Evolutionary conservation across 2,113 vertebrate genomes (phyloP).

Genomic region (Columba janthina): DNA sequence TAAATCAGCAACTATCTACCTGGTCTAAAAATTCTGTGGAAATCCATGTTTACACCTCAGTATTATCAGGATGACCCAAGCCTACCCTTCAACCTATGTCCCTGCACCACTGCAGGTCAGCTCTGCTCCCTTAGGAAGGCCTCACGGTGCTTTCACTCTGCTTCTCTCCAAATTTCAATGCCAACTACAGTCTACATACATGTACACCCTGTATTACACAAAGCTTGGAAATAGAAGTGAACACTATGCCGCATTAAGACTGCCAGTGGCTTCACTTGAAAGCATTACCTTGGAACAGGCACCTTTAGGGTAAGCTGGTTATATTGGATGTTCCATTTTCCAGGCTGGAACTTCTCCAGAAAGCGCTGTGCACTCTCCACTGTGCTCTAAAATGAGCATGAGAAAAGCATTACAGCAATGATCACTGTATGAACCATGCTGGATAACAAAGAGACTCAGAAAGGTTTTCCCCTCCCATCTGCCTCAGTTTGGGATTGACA

Average conservation of each 20-base stretch:
- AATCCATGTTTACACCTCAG: background rate
- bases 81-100: background rate
- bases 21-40: background rate
- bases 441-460: background rate
- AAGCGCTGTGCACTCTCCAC: constrained; percentile 90
- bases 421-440: background rate
- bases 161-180: background rate
- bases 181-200: background rate
- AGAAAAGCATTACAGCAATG: background rate
- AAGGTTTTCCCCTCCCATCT: background rate
- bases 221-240: background rate
- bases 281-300: constrained; percentile 90
- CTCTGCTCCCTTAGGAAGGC: background rate
- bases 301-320: constrained; percentile 80
- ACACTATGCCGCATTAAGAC: background rate
- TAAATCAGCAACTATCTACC: background rate
- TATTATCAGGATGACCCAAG: background rate
- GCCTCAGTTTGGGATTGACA: background rate
- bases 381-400: constrained; percentile 84
- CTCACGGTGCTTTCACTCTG: background rate
- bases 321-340: constrained; percentile 89
- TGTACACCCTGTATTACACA: accelerated
- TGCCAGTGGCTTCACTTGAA: background rate
- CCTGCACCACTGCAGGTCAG: background rate
- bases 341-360: constrained; percentile 81